Percentiles rank a stretch among this genome's conserved stretches.
Conservation (phyloP, 2,113 vertebrate genomes). For the Microtus montanus region DNA sequence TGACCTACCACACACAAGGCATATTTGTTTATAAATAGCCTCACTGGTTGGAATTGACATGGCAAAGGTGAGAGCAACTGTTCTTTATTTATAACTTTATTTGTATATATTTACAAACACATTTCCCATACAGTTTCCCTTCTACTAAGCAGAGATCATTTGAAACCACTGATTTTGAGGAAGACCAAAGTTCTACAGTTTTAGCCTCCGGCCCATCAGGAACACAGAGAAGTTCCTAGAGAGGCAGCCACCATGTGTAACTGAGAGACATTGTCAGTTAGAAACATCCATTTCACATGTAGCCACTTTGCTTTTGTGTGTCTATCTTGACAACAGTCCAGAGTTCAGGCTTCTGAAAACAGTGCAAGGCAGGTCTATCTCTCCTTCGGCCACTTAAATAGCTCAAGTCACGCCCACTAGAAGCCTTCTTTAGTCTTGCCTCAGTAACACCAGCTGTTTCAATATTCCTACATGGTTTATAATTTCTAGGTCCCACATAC, state of each 20-base stretch:
- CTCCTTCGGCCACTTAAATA: background rate
- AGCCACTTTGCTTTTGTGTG: background rate
- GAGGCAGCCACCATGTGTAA: background rate
- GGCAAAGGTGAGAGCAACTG: background rate
- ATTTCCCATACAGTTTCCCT: background rate
- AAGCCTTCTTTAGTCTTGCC: background rate
- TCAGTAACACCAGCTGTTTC: background rate
- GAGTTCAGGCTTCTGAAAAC: background rate
- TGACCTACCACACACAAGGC: background rate
- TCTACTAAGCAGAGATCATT: background rate
- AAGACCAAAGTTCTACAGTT: background rate
- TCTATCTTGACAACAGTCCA: background rate
- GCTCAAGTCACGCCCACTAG: background rate
- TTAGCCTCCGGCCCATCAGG: background rate
- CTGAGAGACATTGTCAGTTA: background rate
- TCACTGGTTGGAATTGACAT: background rate
- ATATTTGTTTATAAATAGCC: background rate
- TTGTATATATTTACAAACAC: background rate
- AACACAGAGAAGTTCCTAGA: background rate
- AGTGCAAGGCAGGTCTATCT: background rate
- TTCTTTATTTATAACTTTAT: slow-evolving; percentile 28
- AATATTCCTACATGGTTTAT: background rate
- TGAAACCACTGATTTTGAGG: background rate
- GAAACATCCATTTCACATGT: background rate
- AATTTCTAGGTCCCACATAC: background rate